Evolutionary conservation across 2,888 invertebrate genomes (phyloP).

Genomic region (Phaonia tiefii): DNA sequence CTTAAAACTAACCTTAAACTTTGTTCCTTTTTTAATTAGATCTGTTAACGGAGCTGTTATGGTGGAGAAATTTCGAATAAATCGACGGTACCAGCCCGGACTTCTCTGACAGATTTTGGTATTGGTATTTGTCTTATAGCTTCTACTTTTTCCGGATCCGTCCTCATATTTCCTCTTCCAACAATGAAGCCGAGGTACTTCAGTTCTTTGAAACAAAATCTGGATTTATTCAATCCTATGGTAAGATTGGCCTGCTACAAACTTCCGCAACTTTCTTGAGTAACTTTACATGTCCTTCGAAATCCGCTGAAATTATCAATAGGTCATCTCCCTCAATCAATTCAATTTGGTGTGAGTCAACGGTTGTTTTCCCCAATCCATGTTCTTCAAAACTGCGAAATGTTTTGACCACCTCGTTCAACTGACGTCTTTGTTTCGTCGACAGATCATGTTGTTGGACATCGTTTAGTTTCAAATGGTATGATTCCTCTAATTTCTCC

Average conservation of each 20-base stretch:
- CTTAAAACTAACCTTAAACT: neutral
- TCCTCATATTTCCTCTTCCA: neutral
- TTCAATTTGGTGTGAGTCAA: slow-evolving; percentile 17
- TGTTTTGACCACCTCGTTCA: neutral
- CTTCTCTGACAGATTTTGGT: slow-evolving; percentile 30
- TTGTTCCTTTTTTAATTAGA: neutral
- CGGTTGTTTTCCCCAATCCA: slow-evolving; percentile 2
- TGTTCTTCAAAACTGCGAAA: neutral
- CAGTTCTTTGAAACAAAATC: slow-evolving; percentile 3
- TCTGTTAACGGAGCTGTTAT: neutral
- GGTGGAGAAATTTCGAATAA: neutral
- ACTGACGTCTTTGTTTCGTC: neutral
- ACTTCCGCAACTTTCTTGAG: slow-evolving; percentile 10
- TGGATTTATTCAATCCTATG: slow-evolving; percentile 19
- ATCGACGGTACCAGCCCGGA: slow-evolving; percentile 34
- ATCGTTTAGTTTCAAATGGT: neutral
- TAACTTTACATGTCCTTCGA: slow-evolving; percentile 26
- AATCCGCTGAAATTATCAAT: slow-evolving; percentile 36
- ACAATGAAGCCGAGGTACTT: slow-evolving; percentile 19
- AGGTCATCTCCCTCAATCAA: slow-evolving; percentile 45
- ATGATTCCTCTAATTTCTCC: neutral
- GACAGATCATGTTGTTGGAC: neutral
- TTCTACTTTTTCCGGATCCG: slow-evolving; percentile 16
- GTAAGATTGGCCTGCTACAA: neutral
- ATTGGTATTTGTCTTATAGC: slow-evolving; percentile 37